Base-by-base conservation (phyloP, 2,888 invertebrate genomes). In the Hirtodrosophila cameraria region DNA sequence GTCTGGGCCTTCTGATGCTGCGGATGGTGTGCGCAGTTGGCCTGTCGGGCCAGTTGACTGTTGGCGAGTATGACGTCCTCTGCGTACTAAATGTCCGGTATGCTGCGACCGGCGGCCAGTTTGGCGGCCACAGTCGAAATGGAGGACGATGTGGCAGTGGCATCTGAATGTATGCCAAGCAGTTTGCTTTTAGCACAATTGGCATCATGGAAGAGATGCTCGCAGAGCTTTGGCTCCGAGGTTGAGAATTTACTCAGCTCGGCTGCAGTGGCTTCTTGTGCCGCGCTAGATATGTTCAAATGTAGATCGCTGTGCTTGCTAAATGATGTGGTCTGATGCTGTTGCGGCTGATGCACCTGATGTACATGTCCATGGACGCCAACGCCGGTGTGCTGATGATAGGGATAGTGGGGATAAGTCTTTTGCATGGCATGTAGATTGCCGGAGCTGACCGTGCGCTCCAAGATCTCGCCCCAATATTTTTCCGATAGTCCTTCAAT, bases 381-480 rank as follows among this genome's bases (percentile, higher is more conserved):
- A 25, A 67, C 61, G 25, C 63, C 63, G 30, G 53, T 59, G 33
- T 86, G 87, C 54, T 82, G 81, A 45, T 82, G 74, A 46, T 81
- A 81, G 36, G 86, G 85, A 25, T 78, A 79, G 57, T 88, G 88
- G 3, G 88, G 88, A 52, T 88, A 89, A 11, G 80, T 87, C 72
- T 90, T 90, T 82, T 94, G 94, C 70, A 94, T 92, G 23, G 94
- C 94, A 84, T 95, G 95, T 36, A 96, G 92, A 42, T 95, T 95
- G 55, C 93, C 94, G 1, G 95, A 94, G 36, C 95, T 95, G 6
- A 95, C 93, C 0, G 95, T 95, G 5, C 95, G 92, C 89, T 96
- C 95, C 72, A 96, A 91, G 81, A 95, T 95, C 91, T 95, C 95
- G 16, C 94, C 94, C 94, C 94, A 94, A 86, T 94, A 94, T 88